Conservation (phyloP, 1,140 invertebrate species). For the Steinernema feltiae region DNA sequence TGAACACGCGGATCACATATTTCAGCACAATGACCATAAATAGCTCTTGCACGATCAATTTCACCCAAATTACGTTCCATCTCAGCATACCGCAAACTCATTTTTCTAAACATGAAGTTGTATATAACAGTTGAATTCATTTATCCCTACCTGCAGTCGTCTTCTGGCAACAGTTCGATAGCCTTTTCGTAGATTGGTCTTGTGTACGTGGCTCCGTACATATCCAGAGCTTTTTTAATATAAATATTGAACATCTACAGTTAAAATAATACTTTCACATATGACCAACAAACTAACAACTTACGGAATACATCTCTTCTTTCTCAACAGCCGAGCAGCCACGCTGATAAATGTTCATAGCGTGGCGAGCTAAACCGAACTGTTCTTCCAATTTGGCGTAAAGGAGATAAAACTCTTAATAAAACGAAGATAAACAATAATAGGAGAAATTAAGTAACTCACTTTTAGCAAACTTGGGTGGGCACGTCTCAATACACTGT, state of each 20-base stretch:
- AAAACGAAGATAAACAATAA: slow-evolving; percentile 9
- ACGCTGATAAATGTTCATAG: slow-evolving; percentile 94
- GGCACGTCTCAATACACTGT: slow-evolving; percentile 92
- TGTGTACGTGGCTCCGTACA: slow-evolving; percentile 92
- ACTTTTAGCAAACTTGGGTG: slow-evolving; percentile 85
- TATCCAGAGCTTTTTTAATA: slow-evolving; percentile 91
- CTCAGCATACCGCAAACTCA: slow-evolving; percentile 92
- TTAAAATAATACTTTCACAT: too few relatives aligned
- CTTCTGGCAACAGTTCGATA: slow-evolving; percentile 83
- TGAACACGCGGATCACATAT: slow-evolving; percentile 95
- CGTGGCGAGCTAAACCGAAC: slow-evolving; percentile 88
- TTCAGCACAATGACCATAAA: slow-evolving; percentile 96
- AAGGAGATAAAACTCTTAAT: slow-evolving; percentile 76
- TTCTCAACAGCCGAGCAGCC: slow-evolving; percentile 81
- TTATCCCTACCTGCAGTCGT: slow-evolving; percentile 66
- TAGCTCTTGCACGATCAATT: slow-evolving; percentile 88
- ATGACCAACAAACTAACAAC: too few relatives aligned
- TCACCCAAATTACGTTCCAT: slow-evolving; percentile 96
- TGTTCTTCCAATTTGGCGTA: slow-evolving; percentile 98
- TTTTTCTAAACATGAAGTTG: slow-evolving; percentile 67
- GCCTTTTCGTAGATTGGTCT: slow-evolving; percentile 95
- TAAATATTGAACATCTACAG: slow-evolving; percentile 92
- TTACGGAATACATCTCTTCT: slow-evolving; percentile 82
- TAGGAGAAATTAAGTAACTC: slow-evolving; percentile 39
- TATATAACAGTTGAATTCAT: neutral